These are phyloP conservation scores for Melipona bicolor DNA, from an alignment of 2,888 invertebrate genomes.

Conservation along the genomic window DNA sequence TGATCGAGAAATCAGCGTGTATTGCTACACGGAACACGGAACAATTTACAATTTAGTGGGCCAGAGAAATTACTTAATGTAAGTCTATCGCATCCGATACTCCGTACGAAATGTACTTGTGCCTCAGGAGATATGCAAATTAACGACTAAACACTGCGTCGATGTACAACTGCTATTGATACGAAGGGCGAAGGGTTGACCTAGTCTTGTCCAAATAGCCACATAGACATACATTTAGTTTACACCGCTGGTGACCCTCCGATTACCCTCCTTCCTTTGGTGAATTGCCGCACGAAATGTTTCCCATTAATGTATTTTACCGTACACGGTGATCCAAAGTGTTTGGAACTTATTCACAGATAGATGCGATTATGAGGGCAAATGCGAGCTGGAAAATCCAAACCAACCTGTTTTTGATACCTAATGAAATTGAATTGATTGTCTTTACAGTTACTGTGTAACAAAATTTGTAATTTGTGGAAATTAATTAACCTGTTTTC, in stretches of 20 bases:
- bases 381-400: no score
- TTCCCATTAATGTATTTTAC: conserved; percentile 16
- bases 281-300: conserved; percentile 31
- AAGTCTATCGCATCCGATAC: conserved; percentile 48
- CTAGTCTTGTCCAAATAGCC: conserved; percentile 52
- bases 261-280: conserved; percentile 39
- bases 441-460: no score
- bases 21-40: background rate
- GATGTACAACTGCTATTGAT: conserved; percentile 64
- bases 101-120: conserved; percentile 58
- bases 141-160: conserved; percentile 67
- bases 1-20: background rate
- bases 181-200: conserved; percentile 51
- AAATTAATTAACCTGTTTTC: no score
- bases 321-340: background rate
- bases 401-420: no score
- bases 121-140: conserved; percentile 68
- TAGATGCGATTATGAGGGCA: no score
- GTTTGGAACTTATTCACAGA: background rate
- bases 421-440: no score
- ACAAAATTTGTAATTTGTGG: no score
- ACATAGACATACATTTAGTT: conserved; percentile 56
- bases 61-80: conserved; percentile 50
- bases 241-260: conserved; percentile 40
- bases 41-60: conserved; percentile 2